Conservation (phyloP, 2,113 vertebrate genomes). For the Solenodon paradoxus region DNA sequence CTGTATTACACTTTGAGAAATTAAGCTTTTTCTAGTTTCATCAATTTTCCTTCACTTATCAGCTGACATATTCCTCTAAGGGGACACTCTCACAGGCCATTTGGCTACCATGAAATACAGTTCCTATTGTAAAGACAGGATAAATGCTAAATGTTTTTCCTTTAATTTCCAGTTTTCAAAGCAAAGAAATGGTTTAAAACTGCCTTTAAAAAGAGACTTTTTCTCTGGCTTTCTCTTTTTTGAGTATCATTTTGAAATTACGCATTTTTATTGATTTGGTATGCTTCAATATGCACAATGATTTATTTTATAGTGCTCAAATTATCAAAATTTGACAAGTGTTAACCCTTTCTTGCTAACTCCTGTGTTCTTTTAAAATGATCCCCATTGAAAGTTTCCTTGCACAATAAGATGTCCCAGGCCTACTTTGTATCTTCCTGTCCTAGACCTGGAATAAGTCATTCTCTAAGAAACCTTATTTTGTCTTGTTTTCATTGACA, state of each 20-base stretch:
- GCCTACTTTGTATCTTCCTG: not conserved
- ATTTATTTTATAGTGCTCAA: not conserved
- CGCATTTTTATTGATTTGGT: not conserved
- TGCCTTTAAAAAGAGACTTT: not conserved
- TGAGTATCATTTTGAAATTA: not conserved
- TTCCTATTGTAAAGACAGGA: not conserved
- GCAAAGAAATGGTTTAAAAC: not conserved
- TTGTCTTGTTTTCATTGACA: not conserved
- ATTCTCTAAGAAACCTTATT: not conserved
- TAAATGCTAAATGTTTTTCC: not conserved
- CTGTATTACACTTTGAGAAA: conserved; percentile 12
- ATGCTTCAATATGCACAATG: not conserved
- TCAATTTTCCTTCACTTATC: not conserved
- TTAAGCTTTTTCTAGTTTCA: not conserved
- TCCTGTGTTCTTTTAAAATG: not conserved
- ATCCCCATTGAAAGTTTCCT: not conserved
- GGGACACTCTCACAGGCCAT: not conserved
- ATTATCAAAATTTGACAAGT: not conserved
- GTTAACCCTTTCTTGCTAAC: not conserved
- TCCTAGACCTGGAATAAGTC: not conserved
- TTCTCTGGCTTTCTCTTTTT: not conserved
- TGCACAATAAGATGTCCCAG: not conserved
- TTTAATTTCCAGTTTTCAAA: not conserved
- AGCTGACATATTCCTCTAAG: not conserved
- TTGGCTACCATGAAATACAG: not conserved